These are phyloP conservation scores for Macquaria australasica DNA, from an alignment of 2,113 vertebrate species.

Conservation along the genomic window DNA sequence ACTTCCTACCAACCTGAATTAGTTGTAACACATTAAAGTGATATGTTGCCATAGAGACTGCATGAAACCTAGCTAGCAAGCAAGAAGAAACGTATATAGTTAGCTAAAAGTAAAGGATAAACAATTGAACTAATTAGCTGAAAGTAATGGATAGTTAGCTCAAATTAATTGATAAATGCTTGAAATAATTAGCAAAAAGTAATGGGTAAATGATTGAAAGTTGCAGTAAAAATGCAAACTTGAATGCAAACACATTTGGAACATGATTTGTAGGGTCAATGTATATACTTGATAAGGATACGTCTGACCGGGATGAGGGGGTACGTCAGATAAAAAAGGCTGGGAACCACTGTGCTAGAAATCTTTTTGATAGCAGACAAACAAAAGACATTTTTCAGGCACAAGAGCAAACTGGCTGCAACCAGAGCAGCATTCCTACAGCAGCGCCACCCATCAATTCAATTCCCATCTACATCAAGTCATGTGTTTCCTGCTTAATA, in stretches of 20 bases:
- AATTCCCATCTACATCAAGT: conserved; percentile 29
- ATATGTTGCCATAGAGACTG: neutral
- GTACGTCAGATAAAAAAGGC: neutral
- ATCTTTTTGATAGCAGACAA: neutral
- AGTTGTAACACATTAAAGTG: neutral
- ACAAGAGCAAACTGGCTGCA: neutral
- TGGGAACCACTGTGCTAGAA: neutral
- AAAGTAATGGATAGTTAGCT: neutral
- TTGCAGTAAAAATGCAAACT: neutral
- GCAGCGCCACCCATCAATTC: conserved; percentile 17
- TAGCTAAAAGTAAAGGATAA: neutral
- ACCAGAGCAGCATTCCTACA: conserved; percentile 18
- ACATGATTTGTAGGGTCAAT: no score
- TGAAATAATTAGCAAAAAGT: neutral
- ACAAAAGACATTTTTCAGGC: neutral
- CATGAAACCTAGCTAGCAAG: neutral
- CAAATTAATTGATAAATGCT: neutral
- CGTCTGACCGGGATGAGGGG: neutral
- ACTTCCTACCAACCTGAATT: neutral
- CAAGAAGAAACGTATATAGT: neutral
- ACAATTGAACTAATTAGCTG: neutral
- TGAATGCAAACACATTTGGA: neutral
- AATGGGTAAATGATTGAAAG: neutral
- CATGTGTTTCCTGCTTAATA: conserved; percentile 45
- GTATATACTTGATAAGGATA: no score